Conservation (phyloP, 2,797 vertebrate genomes). For the Oreonectes daqikongensis region DNA sequence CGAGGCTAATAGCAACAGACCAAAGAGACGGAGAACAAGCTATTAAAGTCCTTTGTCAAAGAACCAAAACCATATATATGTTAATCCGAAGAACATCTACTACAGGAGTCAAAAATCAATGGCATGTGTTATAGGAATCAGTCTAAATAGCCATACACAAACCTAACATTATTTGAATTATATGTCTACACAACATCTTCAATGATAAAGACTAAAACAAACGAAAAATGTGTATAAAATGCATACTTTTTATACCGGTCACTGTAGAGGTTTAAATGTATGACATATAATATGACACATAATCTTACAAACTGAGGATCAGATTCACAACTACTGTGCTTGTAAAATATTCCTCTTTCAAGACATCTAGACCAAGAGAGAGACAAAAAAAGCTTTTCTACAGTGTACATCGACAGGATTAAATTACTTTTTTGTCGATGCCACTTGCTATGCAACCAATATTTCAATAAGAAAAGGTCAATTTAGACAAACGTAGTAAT, state of each 20-base stretch:
- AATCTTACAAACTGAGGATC: background rate
- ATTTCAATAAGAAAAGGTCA: too few relatives aligned
- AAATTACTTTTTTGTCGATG: background rate
- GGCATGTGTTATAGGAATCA: background rate
- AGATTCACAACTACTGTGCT: background rate
- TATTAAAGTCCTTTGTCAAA: constrained; percentile 25
- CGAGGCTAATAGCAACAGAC: constrained; percentile 37
- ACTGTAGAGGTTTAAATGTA: background rate
- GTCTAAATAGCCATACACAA: background rate
- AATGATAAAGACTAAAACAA: background rate
- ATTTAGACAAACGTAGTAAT: too few relatives aligned
- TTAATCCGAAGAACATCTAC: background rate
- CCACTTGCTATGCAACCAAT: background rate
- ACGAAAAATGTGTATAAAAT: background rate
- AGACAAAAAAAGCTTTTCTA: background rate
- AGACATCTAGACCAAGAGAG: background rate
- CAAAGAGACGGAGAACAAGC: constrained; percentile 17
- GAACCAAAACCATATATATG: constrained; percentile 20
- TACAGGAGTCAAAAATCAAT: constrained; percentile 20
- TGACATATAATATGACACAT: background rate
- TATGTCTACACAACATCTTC: background rate
- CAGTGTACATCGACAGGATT: background rate
- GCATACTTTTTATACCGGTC: background rate
- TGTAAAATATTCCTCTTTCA: background rate
- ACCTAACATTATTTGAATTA: background rate